Base-by-base conservation (phyloP, 1,140 invertebrate genomes). In the Drosophila jambulina region DNA sequence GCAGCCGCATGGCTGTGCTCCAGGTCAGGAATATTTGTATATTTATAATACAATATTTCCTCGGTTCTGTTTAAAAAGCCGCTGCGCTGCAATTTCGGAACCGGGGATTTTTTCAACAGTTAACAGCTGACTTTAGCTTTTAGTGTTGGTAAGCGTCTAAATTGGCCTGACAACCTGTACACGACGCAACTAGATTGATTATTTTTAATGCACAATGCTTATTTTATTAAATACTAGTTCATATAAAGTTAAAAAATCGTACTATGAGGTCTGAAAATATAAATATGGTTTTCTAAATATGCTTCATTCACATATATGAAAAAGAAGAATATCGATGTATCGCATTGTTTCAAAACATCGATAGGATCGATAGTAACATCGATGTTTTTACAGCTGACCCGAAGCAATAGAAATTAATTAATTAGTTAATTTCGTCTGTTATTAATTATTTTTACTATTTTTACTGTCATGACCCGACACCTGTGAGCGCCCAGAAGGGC, bases 1-100 rank as follows among this genome's bases (percentile, higher is more conserved):
- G 60, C 9, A 49, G 49, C 23, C 74, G 74, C 84, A 88, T 88
- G 15, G 27, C 58, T 45, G 49, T 9, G 13, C 12, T 17, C 6
- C 10, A 29, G 27, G 27, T 51, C 5, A 2, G 7, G 49, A 32
- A 8, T 32, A 32, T 3, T 13, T 13, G 7, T 19, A 32, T 51
- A 13, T 51, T 19, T 7, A 1, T 7, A 13, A 29, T 49, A 19
- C 5, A 48, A 17, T n/a, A 19, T n/a, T 29, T 32, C 6, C 10
- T n/a, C 3, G 7, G 36, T 48, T 1, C 2, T 8, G 57, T 70
- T 78, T 54, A 42, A 76, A 77, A 70, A 69, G 56, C 48, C 74
- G 72, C 46, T 36, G n/a, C 17, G 21, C 46, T 36, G 61, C 42
- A 29, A 40, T 38, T 23, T 63, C 10, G 23, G 21, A 49, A 56